Conservation (phyloP, 1,140 invertebrate species). For the Stegodyphus mimosarum region DNA sequence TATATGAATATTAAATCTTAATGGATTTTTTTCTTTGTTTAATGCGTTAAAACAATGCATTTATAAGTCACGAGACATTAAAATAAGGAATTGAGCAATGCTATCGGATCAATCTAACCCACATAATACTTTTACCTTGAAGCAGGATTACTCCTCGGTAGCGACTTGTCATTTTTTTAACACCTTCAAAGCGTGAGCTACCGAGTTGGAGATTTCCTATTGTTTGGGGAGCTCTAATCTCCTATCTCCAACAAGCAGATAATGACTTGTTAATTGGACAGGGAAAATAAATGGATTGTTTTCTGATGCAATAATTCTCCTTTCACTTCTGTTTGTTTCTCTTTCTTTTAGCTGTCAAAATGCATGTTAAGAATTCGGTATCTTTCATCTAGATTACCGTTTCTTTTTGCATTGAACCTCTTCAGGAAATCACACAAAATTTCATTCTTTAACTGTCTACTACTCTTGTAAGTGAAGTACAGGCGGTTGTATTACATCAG, state of each 20-base stretch:
- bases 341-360: not conserved
- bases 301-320: slow-evolving; percentile 21
- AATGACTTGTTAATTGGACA: slow-evolving; percentile 52
- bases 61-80: too few relatives aligned
- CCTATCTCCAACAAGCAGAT: slow-evolving; percentile 33
- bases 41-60: too few relatives aligned
- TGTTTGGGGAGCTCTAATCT: slow-evolving; percentile 34
- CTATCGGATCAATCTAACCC: slow-evolving; percentile 35
- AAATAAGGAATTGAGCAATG: too few relatives aligned
- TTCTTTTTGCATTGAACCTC: too few relatives aligned
- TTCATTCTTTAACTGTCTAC: too few relatives aligned
- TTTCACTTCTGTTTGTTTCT: not conserved
- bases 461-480: too few relatives aligned
- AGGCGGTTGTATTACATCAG: too few relatives aligned
- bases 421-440: too few relatives aligned
- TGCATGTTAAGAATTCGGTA: too few relatives aligned
- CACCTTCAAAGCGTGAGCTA: slow-evolving; percentile 45
- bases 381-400: too few relatives aligned
- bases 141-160: not conserved
- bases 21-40: too few relatives aligned
- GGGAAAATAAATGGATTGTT: slow-evolving; percentile 23
- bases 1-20: too few relatives aligned
- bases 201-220: slow-evolving; percentile 28
- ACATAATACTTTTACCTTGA: slow-evolving; percentile 5
- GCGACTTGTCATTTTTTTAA: slow-evolving; percentile 28